Percentiles rank a stretch among this genome's conserved stretches.
phyloP scores from a whole-genome alignment of 1,140 invertebrate genomes.

The Planococcus citri region DNA sequence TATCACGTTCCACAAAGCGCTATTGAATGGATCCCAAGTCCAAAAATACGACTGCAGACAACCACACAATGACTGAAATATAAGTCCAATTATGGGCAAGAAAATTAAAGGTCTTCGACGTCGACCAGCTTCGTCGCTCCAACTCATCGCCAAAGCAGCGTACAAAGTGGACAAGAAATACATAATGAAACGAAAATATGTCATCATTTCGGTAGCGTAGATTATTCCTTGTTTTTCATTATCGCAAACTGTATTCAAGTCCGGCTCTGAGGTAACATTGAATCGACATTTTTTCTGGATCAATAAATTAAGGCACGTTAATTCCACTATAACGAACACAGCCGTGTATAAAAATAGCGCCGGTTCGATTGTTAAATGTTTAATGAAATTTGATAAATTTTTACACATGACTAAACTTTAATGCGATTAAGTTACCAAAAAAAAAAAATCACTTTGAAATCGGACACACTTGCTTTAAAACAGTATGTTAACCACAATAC shows the following conservation, averaged over 20 bases:
- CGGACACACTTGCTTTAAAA: no score
- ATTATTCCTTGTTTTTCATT: not conserved
- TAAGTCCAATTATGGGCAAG: slow-evolving; percentile 30
- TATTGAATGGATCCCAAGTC: no score
- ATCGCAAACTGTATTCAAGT: not conserved
- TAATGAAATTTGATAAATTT: no score
- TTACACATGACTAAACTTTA: no score
- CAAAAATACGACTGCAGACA: no score
- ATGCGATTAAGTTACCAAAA: no score
- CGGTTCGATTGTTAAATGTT: not conserved
- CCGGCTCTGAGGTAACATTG: not conserved
- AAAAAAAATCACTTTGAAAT: no score
- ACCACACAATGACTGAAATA: not conserved
- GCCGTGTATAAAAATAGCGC: not conserved
- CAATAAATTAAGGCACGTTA: not conserved
- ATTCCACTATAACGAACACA: not conserved
- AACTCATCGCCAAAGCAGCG: slow-evolving; percentile 24
- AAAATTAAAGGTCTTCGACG: slow-evolving; percentile 36
- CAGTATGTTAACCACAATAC: no score
- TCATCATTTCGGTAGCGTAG: slow-evolving; percentile 10
- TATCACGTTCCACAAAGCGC: no score
- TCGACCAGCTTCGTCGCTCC: slow-evolving; percentile 27
- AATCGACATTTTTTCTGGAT: not conserved
- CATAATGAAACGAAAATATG: not conserved
- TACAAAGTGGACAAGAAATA: not conserved